A percentile compares a stretch with the other conserved stretches of the same genome.
phyloP scores from a whole-genome alignment of 1,140 invertebrate genomes.

The Brachystomella parvula region DNA sequence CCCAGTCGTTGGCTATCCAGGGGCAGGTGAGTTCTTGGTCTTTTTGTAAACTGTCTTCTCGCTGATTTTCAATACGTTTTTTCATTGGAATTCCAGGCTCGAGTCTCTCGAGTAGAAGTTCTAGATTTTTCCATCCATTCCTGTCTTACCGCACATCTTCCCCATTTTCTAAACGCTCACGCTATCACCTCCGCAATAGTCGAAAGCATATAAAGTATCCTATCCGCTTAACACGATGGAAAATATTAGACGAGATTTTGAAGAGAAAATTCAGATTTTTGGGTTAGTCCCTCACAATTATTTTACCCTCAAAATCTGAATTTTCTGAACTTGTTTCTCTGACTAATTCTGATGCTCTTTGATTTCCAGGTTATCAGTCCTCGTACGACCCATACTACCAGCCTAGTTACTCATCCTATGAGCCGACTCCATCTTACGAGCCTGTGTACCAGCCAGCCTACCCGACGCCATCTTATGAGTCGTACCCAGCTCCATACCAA shows the following conservation, averaged over 20 bases:
- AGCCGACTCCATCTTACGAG: background rate
- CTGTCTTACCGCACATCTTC: background rate
- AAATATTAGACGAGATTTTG: background rate
- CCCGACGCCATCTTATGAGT: background rate
- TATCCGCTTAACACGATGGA: background rate
- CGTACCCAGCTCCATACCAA: background rate
- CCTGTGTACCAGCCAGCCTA: background rate
- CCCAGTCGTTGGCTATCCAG: background rate
- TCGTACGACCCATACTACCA: background rate
- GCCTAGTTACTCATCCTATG: background rate
- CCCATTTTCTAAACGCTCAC: background rate
- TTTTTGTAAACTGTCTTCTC: background rate
- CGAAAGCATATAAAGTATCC: background rate
- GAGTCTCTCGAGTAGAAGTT: background rate
- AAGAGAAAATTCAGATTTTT: constrained; percentile 3
- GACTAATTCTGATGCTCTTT: background rate
- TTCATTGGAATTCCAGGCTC: background rate
- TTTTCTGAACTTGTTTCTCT: background rate
- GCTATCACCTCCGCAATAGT: background rate
- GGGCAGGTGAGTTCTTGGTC: background rate
- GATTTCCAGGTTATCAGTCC: constrained; percentile 11
- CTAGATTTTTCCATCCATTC: background rate
- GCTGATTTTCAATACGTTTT: background rate
- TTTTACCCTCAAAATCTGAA: background rate
- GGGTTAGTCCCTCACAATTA: background rate